Percentiles rank a stretch among this genome's conserved stretches.
These are phyloP conservation scores for Trissoscelio sp. DNA, from an alignment of 2,888 invertebrate genomes.

Conservation along the genomic window DNA sequence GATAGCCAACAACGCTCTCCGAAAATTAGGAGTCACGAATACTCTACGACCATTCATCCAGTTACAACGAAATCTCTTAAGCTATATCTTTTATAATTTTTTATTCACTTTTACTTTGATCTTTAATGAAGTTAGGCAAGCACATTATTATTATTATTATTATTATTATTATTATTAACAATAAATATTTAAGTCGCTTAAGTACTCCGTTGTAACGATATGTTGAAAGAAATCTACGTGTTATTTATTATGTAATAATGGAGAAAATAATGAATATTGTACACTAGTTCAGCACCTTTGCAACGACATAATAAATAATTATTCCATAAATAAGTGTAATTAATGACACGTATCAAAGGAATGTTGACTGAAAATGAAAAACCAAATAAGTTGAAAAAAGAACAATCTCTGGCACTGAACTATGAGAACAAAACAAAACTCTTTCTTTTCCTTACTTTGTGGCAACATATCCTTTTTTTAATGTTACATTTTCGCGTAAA, in stretches of 20 bases:
- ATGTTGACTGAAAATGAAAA: slow-evolving; percentile 11
- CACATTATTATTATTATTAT: neutral
- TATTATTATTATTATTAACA: slow-evolving; percentile 3
- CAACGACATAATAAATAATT: slow-evolving; percentile 12
- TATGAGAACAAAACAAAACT: neutral
- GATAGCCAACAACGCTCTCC: neutral
- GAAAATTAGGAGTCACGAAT: slow-evolving; percentile 4
- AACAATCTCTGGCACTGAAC: neutral
- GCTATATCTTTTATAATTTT: neutral
- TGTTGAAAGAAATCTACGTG: slow-evolving; percentile 11
- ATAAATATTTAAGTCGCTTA: slow-evolving; percentile 40
- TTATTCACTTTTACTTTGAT: slow-evolving; percentile 42
- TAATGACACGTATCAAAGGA: slow-evolving; percentile 2
- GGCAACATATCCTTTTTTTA: slow-evolving; percentile 5
- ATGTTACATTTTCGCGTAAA: slow-evolving; percentile 16
- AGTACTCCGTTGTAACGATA: slow-evolving; percentile 55
- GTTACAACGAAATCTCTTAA: slow-evolving; percentile 58
- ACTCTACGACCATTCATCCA: slow-evolving; percentile 12
- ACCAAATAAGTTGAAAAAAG: neutral
- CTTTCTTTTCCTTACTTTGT: neutral
- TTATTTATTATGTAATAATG: neutral
- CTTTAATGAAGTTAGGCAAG: slow-evolving; percentile 31
- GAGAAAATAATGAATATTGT: no score
- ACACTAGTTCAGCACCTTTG: slow-evolving; percentile 27
- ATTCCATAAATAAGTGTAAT: slow-evolving; percentile 1